A percentile compares a stretch with the other conserved stretches of the same genome.
Evolutionary conservation across 2,888 invertebrate genomes (phyloP).

Genomic region (Polymixis lichenea): DNA sequence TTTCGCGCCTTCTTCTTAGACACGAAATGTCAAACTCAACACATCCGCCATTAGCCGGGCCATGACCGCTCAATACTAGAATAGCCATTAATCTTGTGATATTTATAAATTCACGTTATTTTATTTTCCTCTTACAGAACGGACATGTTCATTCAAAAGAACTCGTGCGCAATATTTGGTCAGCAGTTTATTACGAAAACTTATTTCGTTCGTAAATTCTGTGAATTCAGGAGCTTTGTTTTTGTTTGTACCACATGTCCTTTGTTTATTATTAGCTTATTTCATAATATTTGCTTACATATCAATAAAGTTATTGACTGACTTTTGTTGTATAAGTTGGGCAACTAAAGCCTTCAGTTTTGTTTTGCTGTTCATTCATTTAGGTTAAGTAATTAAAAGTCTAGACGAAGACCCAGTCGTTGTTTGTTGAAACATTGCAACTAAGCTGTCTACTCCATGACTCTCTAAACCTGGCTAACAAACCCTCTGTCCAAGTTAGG

Average conservation of each 20-base stretch:
- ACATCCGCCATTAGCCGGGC: neutral
- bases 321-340: slow-evolving; percentile 27
- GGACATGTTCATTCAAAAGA: slow-evolving; percentile 18
- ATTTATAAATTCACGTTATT: neutral
- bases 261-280: slow-evolving; percentile 12
- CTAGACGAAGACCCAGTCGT: slow-evolving; percentile 7
- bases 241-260: slow-evolving; percentile 24
- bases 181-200: slow-evolving; percentile 36
- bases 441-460: neutral
- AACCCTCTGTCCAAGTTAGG: neutral
- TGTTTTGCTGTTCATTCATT: slow-evolving; percentile 16
- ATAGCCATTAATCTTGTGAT: neutral
- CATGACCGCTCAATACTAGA: slow-evolving; percentile 15
- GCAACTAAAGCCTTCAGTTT: slow-evolving; percentile 38
- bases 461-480: neutral
- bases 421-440: slow-evolving; percentile 10
- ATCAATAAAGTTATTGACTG: slow-evolving; percentile 22
- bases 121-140: slow-evolving; percentile 45
- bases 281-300: neutral
- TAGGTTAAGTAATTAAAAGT: slow-evolving; percentile 47
- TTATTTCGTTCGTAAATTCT: slow-evolving; percentile 4
- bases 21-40: neutral
- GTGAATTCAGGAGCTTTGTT: slow-evolving; percentile 30
- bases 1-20: neutral
- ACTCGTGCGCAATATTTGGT: slow-evolving; percentile 39